Evolutionary conservation across 2,888 invertebrate species (phyloP).

Genomic region (Eupithecia abbreviata): DNA sequence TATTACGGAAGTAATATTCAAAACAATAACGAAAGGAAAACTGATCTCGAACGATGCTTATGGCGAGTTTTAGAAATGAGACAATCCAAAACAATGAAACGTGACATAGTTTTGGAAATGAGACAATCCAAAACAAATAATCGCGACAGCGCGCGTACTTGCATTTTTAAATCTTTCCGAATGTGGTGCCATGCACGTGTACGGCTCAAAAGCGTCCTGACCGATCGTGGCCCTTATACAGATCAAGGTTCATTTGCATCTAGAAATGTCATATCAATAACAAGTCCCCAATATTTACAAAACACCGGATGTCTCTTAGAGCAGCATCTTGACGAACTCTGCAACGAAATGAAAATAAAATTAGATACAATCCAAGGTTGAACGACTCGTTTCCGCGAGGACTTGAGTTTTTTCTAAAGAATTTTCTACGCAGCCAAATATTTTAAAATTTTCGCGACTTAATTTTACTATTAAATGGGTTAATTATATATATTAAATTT

Average conservation of each 20-base stretch:
- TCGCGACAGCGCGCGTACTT: neutral
- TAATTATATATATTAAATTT: no score
- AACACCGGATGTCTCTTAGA: constrained; percentile 60
- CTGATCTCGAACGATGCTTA: neutral
- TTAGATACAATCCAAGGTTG: constrained; percentile 23
- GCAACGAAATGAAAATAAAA: constrained; percentile 58
- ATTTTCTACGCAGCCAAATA: neutral
- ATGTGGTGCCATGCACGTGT: neutral
- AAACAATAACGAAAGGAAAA: neutral
- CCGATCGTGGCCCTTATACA: neutral
- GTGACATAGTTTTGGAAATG: neutral
- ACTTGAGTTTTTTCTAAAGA: neutral
- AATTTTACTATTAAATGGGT: no score
- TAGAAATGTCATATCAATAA: constrained; percentile 8
- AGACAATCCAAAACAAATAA: neutral
- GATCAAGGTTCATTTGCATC: neutral
- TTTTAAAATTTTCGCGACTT: no score
- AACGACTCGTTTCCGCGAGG: constrained; percentile 7
- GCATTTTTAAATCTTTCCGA: neutral
- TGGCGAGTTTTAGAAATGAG: neutral
- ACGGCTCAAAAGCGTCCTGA: neutral
- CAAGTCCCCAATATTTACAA: neutral
- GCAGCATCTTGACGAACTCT: constrained; percentile 85
- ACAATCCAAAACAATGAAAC: neutral
- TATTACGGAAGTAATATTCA: neutral